These are phyloP conservation scores for Pararge aegeria DNA, from an alignment of 1,140 invertebrate genomes.

Conservation along the genomic window DNA sequence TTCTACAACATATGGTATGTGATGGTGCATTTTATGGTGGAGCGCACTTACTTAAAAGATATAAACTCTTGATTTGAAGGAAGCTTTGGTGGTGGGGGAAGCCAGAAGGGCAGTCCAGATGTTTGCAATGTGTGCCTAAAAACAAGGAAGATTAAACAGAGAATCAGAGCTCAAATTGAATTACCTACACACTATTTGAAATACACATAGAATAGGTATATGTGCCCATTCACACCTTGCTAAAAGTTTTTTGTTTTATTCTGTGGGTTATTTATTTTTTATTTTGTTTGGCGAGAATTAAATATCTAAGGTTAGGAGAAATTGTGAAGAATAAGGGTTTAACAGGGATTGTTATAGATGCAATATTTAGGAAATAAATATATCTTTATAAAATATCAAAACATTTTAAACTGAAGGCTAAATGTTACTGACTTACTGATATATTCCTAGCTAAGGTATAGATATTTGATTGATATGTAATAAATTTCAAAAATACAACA, in stretches of 20 bases:
- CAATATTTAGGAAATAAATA: conserved; percentile 2
- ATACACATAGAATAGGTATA: too few species aligned
- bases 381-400: conserved; percentile 9
- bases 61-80: too few species aligned
- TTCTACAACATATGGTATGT: too few species aligned
- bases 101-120: too few species aligned
- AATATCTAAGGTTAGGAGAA: background rate
- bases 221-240: too few species aligned
- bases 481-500: conserved; percentile 34
- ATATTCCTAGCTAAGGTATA: conserved; percentile 41
- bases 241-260: background rate
- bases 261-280: background rate
- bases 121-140: too few species aligned
- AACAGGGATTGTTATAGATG: background rate
- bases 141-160: too few species aligned
- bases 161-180: too few species aligned
- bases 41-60: too few species aligned
- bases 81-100: too few species aligned
- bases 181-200: too few species aligned
- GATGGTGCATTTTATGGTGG: too few species aligned
- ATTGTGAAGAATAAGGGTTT: background rate
- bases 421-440: conserved; percentile 25
- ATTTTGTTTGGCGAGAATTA: background rate
- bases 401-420: conserved; percentile 24
- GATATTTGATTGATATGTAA: conserved; percentile 46